Evolutionary conservation across 2,888 invertebrate genomes (phyloP).

Genomic region (Diaprepes abbreviatus): DNA sequence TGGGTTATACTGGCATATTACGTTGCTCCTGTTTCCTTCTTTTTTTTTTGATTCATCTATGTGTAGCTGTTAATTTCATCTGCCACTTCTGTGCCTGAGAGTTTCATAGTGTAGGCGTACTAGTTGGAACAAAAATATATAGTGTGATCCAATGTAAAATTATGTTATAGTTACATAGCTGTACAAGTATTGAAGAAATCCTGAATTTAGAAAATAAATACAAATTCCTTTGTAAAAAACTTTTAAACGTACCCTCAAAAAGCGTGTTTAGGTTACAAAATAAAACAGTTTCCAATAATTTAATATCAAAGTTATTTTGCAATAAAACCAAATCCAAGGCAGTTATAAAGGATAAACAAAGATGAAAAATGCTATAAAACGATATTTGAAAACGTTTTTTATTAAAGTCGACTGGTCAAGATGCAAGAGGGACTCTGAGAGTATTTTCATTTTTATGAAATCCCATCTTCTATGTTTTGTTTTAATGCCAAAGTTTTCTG

Average conservation of each 20-base stretch:
- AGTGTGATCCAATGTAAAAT: too few relatives aligned
- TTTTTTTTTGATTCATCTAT: too few relatives aligned
- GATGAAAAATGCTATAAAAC: constrained; percentile 55
- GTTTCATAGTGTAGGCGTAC: too few relatives aligned
- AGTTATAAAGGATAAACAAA: constrained; percentile 36
- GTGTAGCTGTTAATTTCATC: too few relatives aligned
- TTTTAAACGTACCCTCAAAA: neutral
- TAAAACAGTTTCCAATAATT: constrained; percentile 31
- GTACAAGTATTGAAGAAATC: too few relatives aligned
- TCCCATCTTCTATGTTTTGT: constrained; percentile 51
- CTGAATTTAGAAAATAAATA: too few relatives aligned
- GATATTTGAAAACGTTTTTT: constrained; percentile 56
- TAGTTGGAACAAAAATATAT: too few relatives aligned
- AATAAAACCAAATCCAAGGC: constrained; percentile 39
- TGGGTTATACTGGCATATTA: too few relatives aligned
- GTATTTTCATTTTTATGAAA: constrained; percentile 54
- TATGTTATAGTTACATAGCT: too few relatives aligned
- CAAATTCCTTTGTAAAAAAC: too few relatives aligned
- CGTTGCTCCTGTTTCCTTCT: too few relatives aligned
- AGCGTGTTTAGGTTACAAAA: neutral
- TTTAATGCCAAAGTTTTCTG: constrained; percentile 45
- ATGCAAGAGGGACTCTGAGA: constrained; percentile 53
- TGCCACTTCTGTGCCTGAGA: too few relatives aligned
- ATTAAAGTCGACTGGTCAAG: constrained; percentile 54
- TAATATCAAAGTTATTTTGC: constrained; percentile 41